These are phyloP conservation scores for Zaprionus kolodkinae DNA, from an alignment of 1,140 invertebrate genomes.

Conservation along the genomic window DNA sequence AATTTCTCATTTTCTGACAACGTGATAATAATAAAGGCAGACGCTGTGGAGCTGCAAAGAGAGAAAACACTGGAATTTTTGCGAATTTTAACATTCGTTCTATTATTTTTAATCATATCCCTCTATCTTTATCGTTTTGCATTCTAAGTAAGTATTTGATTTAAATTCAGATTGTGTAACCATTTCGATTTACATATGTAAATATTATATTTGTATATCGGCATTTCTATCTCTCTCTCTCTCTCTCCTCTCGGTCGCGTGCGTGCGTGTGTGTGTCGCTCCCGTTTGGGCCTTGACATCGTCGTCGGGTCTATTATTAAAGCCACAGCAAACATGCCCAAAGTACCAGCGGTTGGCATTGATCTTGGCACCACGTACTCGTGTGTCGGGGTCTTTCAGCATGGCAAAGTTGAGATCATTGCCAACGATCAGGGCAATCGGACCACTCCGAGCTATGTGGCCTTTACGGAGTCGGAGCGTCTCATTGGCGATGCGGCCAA, in stretches of 20 bases:
- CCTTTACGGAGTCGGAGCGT: conserved; percentile 98
- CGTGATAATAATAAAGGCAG: conserved; percentile 61
- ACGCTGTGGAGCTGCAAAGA: conserved; percentile 84
- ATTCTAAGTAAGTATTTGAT: conserved; percentile 62
- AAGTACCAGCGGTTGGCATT: conserved; percentile 89
- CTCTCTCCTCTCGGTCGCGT: no score
- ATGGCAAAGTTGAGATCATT: conserved; percentile 96
- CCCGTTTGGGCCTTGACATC: conserved; percentile 50
- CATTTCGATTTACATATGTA: conserved; percentile 6
- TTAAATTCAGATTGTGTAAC: conserved; percentile 56
- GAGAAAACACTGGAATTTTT: conserved; percentile 82
- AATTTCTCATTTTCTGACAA: conserved; percentile 52
- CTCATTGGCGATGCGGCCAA: conserved; percentile 97
- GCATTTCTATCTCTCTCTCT: neutral
- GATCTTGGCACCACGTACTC: conserved; percentile 93
- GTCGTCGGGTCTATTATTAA: conserved; percentile 66
- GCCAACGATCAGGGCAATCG: conserved; percentile 98
- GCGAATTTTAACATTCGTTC: conserved; percentile 79
- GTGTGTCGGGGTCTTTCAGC: conserved; percentile 93
- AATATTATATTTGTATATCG: conserved; percentile 6
- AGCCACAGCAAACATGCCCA: conserved; percentile 75
- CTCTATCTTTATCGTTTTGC: conserved; percentile 81
- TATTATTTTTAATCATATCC: conserved; percentile 79
- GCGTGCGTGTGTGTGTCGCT: neutral
- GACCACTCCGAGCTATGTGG: conserved; percentile 98